A percentile compares a stretch with the other conserved stretches of the same genome.
phyloP scores from a whole-genome alignment of 2,797 vertebrate genomes.

The Xenopus petersii region DNA sequence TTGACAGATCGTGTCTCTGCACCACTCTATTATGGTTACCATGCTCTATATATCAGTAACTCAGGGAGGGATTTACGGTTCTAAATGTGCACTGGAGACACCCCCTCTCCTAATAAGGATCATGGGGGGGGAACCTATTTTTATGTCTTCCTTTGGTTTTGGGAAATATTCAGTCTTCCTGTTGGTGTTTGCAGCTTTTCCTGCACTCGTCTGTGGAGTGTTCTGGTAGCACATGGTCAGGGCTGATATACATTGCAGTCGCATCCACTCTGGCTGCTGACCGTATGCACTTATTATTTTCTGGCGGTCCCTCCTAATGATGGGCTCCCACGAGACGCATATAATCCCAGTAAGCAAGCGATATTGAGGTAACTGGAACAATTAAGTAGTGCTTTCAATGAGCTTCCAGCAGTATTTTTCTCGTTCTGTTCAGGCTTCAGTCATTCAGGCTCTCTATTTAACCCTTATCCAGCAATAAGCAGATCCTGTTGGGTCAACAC shows the following conservation, averaged over 20 bases:
- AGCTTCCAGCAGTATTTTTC: slow-evolving; percentile 13
- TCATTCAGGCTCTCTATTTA: background rate
- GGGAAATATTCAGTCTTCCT: slow-evolving; percentile 25
- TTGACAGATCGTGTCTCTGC: slow-evolving; percentile 18
- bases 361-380: background rate
- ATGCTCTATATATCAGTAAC: slow-evolving; percentile 36
- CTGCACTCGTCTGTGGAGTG: background rate
- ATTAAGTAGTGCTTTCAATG: background rate
- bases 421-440: background rate
- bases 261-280: background rate
- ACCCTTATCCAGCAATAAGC: background rate
- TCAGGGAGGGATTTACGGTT: slow-evolving; percentile 40
- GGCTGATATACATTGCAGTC: background rate
- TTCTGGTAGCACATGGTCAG: background rate
- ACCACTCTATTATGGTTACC: slow-evolving; percentile 6
- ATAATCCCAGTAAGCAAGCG: background rate
- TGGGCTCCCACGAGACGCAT: background rate
- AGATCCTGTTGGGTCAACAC: no score
- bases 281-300: background rate
- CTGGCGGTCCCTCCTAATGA: background rate
- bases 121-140: slow-evolving; percentile 13
- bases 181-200: background rate
- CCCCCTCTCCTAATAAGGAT: slow-evolving; percentile 1
- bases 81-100: slow-evolving; percentile 43
- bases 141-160: slow-evolving; percentile 7